A percentile compares a stretch with the other conserved stretches of the same genome.
These are phyloP conservation scores for Epinotia demarniana DNA, from an alignment of 2,888 invertebrate species.

Conservation along the genomic window DNA sequence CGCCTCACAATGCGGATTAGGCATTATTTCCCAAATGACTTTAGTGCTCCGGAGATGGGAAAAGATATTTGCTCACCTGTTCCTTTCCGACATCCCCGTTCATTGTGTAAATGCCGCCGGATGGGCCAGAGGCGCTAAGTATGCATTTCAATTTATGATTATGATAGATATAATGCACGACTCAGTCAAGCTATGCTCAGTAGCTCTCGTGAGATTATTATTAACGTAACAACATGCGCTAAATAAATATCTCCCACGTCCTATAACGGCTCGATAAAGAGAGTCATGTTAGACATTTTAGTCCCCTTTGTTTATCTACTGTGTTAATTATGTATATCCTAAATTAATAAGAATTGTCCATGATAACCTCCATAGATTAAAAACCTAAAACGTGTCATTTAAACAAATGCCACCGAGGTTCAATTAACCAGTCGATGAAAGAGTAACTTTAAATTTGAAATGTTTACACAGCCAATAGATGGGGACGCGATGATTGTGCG, in stretches of 20 bases:
- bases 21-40: constrained; percentile 80
- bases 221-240: background rate
- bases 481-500: constrained; percentile 72
- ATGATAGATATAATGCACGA: background rate
- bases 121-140: constrained; percentile 10
- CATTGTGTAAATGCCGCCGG: constrained; percentile 50
- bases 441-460: constrained; percentile 49
- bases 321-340: background rate
- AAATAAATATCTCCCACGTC: background rate
- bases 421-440: constrained; percentile 23
- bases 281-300: background rate
- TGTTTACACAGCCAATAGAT: constrained; percentile 75
- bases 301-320: background rate
- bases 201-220: background rate
- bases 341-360: background rate
- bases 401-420: constrained; percentile 4
- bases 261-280: background rate
- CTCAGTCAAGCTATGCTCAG: background rate
- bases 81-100: constrained; percentile 55
- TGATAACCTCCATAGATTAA: background rate
- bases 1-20: constrained; percentile 74
- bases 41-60: constrained; percentile 60
- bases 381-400: background rate
- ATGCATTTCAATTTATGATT: background rate
- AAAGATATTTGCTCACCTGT: constrained; percentile 61